Evolutionary conservation across 2,113 vertebrate species (phyloP).

Genomic region (Pristiophorus japonicus): DNA sequence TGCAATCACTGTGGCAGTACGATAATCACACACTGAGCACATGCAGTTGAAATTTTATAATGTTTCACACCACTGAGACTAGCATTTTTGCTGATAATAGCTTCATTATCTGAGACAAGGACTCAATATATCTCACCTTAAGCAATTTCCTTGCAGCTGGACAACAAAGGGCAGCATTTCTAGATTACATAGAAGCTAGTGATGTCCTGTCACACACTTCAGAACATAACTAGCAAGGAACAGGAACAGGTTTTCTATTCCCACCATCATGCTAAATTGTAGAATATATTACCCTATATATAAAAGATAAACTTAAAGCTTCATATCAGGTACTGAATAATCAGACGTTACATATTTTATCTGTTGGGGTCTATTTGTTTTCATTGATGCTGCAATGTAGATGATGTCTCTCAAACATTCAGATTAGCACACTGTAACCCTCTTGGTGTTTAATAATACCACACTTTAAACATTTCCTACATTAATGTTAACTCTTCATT

Average conservation of each 20-base stretch:
- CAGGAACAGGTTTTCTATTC: not conserved
- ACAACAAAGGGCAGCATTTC: conserved; percentile 3
- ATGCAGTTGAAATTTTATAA: not conserved
- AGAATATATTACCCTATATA: not conserved
- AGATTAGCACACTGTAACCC: not conserved
- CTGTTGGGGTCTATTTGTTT: not conserved
- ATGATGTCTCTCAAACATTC: not conserved
- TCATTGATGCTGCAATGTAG: not conserved
- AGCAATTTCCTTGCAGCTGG: not conserved
- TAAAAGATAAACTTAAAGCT: not conserved
- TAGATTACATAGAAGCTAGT: not conserved
- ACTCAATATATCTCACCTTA: not conserved
- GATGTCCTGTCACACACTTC: not conserved
- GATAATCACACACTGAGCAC: not conserved
- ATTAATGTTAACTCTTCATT: conserved; percentile 6
- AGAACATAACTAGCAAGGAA: not conserved
- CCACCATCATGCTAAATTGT: not conserved
- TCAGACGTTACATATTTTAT: not conserved
- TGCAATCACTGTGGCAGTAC: not conserved
- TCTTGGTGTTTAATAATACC: not conserved
- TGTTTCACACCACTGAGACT: not conserved
- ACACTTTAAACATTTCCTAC: not conserved
- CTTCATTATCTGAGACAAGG: not conserved
- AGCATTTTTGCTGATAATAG: not conserved
- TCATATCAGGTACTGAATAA: not conserved